These are phyloP conservation scores for Eilema caniola DNA, from an alignment of 2,888 invertebrate species.

Conservation along the genomic window DNA sequence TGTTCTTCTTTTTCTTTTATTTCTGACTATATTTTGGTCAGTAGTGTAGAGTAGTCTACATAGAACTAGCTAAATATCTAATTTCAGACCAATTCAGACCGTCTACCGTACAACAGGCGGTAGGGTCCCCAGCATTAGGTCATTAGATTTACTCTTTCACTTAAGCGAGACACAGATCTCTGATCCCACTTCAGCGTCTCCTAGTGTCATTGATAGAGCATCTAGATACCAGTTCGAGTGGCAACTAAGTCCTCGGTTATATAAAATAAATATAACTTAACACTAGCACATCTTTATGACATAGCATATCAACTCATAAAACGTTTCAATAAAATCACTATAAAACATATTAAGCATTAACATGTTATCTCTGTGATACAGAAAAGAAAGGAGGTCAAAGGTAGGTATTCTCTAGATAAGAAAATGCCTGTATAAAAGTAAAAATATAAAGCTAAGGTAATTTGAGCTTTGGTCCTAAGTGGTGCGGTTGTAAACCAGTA, in stretches of 20 bases:
- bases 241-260: neutral
- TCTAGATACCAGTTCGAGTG: neutral
- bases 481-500: slow-evolving; percentile 70
- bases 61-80: neutral
- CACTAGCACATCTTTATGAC: slow-evolving; percentile 15
- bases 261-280: slow-evolving; percentile 23
- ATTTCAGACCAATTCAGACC: neutral
- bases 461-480: slow-evolving; percentile 73
- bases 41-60: neutral
- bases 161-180: neutral
- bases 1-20: neutral
- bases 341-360: slow-evolving; percentile 39
- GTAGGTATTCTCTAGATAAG: slow-evolving; percentile 48
- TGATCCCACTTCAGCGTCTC: neutral
- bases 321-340: slow-evolving; percentile 34
- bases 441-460: slow-evolving; percentile 63
- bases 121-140: neutral
- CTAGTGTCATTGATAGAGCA: too few species aligned
- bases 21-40: neutral
- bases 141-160: neutral
- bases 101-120: neutral
- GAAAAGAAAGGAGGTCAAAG: slow-evolving; percentile 51
- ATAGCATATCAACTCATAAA: slow-evolving; percentile 35
- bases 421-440: slow-evolving; percentile 50
- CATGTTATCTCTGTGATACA: slow-evolving; percentile 29